These are phyloP conservation scores for Chloromyia formosa DNA, from an alignment of 2,888 invertebrate species.

Conservation along the genomic window DNA sequence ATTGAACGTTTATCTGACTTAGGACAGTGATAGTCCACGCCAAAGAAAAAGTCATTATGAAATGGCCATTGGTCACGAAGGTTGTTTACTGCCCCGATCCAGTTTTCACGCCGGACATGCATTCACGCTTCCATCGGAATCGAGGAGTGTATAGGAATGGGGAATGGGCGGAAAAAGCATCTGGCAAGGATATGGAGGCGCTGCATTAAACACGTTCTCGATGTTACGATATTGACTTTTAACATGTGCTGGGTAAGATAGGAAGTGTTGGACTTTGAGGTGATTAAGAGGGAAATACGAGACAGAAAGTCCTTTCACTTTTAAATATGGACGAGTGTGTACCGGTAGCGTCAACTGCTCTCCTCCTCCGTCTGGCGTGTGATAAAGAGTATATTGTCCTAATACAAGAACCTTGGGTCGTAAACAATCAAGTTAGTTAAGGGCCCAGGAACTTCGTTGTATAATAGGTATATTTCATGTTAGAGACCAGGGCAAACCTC, in stretches of 20 bases:
- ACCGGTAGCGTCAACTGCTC: too few relatives aligned
- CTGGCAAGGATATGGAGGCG: background rate
- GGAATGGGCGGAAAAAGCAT: background rate
- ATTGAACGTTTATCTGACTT: slow-evolving; percentile 41
- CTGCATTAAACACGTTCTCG: background rate
- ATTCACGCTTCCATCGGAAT: background rate
- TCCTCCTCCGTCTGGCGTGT: too few relatives aligned
- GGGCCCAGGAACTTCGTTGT: too few relatives aligned
- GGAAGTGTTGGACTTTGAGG: slow-evolving; percentile 5
- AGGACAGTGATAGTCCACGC: slow-evolving; percentile 34
- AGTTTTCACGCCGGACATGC: slow-evolving; percentile 11
- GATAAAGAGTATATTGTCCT: too few relatives aligned
- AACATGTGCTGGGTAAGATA: background rate
- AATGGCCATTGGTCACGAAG: slow-evolving; percentile 42
- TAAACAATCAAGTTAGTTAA: too few relatives aligned
- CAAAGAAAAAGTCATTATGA: slow-evolving; percentile 30
- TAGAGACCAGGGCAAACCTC: too few relatives aligned
- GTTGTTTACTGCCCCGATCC: slow-evolving; percentile 18
- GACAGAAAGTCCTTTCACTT: too few relatives aligned
- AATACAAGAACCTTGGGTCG: too few relatives aligned
- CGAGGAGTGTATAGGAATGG: background rate
- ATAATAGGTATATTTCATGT: too few relatives aligned
- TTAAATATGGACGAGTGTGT: too few relatives aligned
- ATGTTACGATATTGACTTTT: background rate
- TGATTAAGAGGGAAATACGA: background rate